A percentile compares a stretch with the other conserved stretches of the same genome.
These are phyloP conservation scores for Diadromus collaris DNA, from an alignment of 2,888 invertebrate species.

Conservation along the genomic window DNA sequence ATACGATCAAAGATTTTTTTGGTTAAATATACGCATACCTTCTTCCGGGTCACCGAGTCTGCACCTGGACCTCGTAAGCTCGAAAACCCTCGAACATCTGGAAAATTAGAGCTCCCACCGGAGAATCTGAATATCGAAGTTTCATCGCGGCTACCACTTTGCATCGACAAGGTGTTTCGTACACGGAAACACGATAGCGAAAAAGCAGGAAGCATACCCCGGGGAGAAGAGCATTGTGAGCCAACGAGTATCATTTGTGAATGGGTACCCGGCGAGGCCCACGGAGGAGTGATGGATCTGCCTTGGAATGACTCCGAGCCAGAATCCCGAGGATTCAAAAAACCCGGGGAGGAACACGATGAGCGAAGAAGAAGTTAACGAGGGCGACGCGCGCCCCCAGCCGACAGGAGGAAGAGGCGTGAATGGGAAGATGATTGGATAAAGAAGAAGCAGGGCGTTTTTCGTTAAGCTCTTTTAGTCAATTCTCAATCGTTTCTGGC, in stretches of 20 bases:
- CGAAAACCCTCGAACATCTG: conserved; percentile 62
- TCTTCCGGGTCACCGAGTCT: background rate
- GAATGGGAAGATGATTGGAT: conserved; percentile 78
- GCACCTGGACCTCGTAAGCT: conserved; percentile 48
- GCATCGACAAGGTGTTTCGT: conserved; percentile 51
- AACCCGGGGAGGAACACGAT: conserved; percentile 18
- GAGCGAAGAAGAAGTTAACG: conserved; percentile 49
- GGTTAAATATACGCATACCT: too few species aligned
- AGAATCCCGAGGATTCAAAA: conserved; percentile 12
- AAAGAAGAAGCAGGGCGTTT: conserved; percentile 71
- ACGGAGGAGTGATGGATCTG: conserved; percentile 67
- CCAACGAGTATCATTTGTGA: conserved; percentile 36
- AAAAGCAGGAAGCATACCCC: conserved; percentile 20
- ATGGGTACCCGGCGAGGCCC: conserved; percentile 16
- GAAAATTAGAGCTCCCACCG: conserved; percentile 67
- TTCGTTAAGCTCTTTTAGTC: conserved; percentile 36
- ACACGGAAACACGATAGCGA: conserved; percentile 9
- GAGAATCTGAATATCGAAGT: conserved; percentile 50
- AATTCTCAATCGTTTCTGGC: conserved; percentile 36
- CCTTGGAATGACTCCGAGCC: conserved; percentile 52
- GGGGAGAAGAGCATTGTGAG: conserved; percentile 29
- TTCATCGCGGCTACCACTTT: conserved; percentile 62
- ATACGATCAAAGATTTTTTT: too few species aligned
- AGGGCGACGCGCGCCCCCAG: conserved; percentile 50
- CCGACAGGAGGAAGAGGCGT: conserved; percentile 68